Evolutionary conservation across 1,140 invertebrate species (phyloP).

Genomic region (Chlorops oryzae): DNA sequence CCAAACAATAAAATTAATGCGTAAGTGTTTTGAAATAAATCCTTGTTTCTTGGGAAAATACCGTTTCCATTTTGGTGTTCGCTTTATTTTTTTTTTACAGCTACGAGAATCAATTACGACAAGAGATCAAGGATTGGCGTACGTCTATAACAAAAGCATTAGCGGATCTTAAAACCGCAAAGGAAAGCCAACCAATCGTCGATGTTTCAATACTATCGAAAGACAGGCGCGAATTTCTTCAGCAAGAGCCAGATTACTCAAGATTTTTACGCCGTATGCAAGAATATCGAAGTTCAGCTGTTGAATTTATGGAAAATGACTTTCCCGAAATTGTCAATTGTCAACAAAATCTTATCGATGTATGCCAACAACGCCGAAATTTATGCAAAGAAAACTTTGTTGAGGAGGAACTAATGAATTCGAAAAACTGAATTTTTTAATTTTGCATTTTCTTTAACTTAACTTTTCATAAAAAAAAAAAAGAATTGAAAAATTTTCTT

Average conservation of each 20-base stretch:
- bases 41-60: no score
- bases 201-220: constrained; percentile 11
- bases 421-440: not conserved
- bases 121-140: constrained; percentile 16
- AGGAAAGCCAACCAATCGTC: constrained; percentile 10
- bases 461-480: not conserved
- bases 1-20: no score
- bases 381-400: not conserved
- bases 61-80: no score
- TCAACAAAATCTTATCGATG: constrained; percentile 12
- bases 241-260: constrained; percentile 23
- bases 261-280: constrained; percentile 21
- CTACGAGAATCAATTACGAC: constrained; percentile 8
- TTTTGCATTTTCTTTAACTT: not conserved
- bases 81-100: constrained; percentile 7
- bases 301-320: constrained; percentile 18
- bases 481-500: not conserved
- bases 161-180: constrained; percentile 3
- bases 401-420: not conserved
- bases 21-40: not conserved
- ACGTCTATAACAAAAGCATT: not conserved
- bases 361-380: constrained; percentile 5
- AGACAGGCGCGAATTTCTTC: constrained; percentile 18
- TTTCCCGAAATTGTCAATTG: constrained; percentile 15
- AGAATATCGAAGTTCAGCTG: constrained; percentile 19